Base-by-base conservation (phyloP, 1,140 invertebrate species). In the Samia ricini region DNA sequence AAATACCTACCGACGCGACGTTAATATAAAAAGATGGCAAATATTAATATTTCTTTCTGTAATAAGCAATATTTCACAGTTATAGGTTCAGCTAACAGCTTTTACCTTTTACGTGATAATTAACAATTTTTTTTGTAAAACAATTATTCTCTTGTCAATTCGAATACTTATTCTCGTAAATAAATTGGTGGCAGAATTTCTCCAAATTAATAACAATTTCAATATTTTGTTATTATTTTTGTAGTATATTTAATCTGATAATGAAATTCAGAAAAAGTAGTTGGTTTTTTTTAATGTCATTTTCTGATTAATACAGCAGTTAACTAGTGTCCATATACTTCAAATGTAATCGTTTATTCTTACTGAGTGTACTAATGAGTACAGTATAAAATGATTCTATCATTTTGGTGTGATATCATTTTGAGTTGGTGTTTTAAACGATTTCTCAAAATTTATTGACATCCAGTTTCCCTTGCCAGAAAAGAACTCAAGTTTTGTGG, bases 371-470 rank as follows among this genome's bases (percentile, higher is more conserved):
- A n/a, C n/a, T n/a, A n/a, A n/a, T n/a, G n/a, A n/a, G n/a, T n/a
- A n/a, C n/a, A n/a, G n/a, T n/a, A n/a, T n/a, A n/a, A n/a, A n/a
- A n/a, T n/a, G n/a, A n/a, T n/a, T n/a, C n/a, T n/a, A n/a, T n/a
- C n/a, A n/a, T n/a, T n/a, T n/a, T n/a, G n/a, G n/a, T n/a, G 4
- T 15, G 4, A 15, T 42, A 42, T 42, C 7, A 10, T 15, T 42
- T 42, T 15, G 4, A 42, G n/a, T 15, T 15, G 19, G 71, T 81
- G 76, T 79, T 74, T 77, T 69, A 80, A 62, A 72, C 73, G 75
- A 71, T 71, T 73, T 62, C 69, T 79, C 72, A 72, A 75, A 82
- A 82, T 83, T 81, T 86, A 84, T 83, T 66, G 79, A 79, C 79
- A 76, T 60, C 67, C 55, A 64, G 66, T 67, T 71, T 75, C 69